Conservation (phyloP, 2,797 vertebrate species). For the Periophthalmus magnuspinnatus region DNA sequence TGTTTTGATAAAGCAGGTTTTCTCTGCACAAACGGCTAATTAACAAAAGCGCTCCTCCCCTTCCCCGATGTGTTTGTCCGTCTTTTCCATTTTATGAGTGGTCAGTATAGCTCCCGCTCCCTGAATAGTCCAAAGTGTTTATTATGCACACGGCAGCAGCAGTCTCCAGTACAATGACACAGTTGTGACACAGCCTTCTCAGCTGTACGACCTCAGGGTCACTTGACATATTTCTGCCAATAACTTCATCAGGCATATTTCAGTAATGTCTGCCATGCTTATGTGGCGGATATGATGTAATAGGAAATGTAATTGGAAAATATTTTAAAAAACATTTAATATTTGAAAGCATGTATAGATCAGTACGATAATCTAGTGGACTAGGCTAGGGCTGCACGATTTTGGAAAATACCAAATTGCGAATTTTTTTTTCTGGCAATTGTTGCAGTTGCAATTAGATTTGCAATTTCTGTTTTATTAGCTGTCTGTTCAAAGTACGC, state of each 20-base stretch:
- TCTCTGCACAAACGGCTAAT: slow-evolving; percentile 88
- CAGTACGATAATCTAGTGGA: too few relatives aligned
- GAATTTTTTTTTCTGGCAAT: too few relatives aligned
- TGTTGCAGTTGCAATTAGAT: too few relatives aligned
- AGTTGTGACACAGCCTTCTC: slow-evolving; percentile 70
- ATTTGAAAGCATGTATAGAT: too few relatives aligned
- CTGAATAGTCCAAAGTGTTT: slow-evolving; percentile 73
- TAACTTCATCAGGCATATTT: slow-evolving; percentile 30
- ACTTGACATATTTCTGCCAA: slow-evolving; percentile 69
- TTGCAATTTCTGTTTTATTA: too few relatives aligned
- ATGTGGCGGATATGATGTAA: slow-evolving; percentile 58
- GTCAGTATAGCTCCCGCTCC: slow-evolving; percentile 56
- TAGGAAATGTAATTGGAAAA: not conserved
- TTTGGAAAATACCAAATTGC: too few relatives aligned
- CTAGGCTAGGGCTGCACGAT: too few relatives aligned
- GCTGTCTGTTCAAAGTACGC: too few relatives aligned
- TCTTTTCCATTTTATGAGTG: slow-evolving; percentile 80
- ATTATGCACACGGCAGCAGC: slow-evolving; percentile 66
- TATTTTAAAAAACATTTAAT: too few relatives aligned
- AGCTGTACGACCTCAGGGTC: slow-evolving; percentile 54
- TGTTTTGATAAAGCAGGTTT: slow-evolving; percentile 86
- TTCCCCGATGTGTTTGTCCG: slow-evolving; percentile 61
- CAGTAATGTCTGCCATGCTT: slow-evolving; percentile 30
- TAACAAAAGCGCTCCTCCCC: slow-evolving; percentile 79
- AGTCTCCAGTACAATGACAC: slow-evolving; percentile 69